A percentile compares a stretch with the other conserved stretches of the same genome.
Conservation (phyloP, 2,113 vertebrate genomes). For the Podarcis cretensis region DNA sequence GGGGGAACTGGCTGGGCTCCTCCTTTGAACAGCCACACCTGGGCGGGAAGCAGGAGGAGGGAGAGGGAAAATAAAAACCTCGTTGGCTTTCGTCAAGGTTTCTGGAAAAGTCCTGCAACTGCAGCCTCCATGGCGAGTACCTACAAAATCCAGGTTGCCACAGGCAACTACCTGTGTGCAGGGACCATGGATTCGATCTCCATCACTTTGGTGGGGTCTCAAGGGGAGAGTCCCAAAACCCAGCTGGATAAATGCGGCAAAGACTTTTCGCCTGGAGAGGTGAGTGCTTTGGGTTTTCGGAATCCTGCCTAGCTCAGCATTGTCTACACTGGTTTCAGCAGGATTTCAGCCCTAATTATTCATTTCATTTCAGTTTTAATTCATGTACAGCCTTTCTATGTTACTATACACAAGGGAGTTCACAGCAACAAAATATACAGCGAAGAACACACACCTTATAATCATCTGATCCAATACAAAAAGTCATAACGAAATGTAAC, state of each 20-base stretch:
- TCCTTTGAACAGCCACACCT: background rate
- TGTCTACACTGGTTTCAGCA: background rate
- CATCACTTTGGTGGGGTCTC: conserved; percentile 5
- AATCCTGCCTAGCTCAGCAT: background rate
- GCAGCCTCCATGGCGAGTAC: background rate
- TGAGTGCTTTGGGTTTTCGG: background rate
- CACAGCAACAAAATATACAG: too few relatives aligned
- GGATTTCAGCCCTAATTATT: background rate
- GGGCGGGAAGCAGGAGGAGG: background rate
- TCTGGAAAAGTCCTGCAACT: too few relatives aligned
- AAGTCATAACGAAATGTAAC: too few relatives aligned
- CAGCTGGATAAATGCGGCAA: background rate
- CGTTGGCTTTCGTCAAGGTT: background rate
- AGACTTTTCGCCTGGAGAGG: conserved; percentile 2
- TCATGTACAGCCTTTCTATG: too few relatives aligned
- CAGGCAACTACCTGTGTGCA: background rate
- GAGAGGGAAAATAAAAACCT: background rate
- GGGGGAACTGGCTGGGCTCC: background rate
- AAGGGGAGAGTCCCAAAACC: background rate
- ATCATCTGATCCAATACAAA: too few relatives aligned
- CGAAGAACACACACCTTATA: too few relatives aligned
- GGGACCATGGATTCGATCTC: conserved; percentile 17
- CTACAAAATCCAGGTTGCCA: conserved; percentile 19
- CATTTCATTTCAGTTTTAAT: too few relatives aligned
- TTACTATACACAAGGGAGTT: too few relatives aligned